These are phyloP conservation scores for Nomada hirtipes DNA, from an alignment of 2,888 invertebrate species.

Conservation along the genomic window DNA sequence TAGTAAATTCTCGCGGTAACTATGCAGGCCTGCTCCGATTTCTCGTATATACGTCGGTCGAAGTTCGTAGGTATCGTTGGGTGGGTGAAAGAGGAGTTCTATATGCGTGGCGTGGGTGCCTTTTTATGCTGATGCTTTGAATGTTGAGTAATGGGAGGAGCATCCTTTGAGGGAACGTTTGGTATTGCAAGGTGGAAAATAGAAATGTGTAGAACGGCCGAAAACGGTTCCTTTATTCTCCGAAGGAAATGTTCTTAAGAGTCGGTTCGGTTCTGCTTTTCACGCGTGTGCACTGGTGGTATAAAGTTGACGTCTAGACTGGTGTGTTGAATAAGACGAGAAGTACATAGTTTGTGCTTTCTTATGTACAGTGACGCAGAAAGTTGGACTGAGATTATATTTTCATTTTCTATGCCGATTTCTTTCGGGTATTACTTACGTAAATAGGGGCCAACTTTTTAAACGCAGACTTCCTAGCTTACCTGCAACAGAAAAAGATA, in stretches of 20 bases:
- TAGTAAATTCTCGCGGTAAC: slow-evolving; percentile 34
- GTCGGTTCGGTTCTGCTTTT: too few species aligned
- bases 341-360: too few species aligned
- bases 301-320: too few species aligned
- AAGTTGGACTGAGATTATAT: not conserved
- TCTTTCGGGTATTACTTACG: slow-evolving; percentile 5
- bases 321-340: too few species aligned
- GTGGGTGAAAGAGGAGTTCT: not conserved
- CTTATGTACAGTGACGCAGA: too few species aligned
- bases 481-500: slow-evolving; percentile 40
- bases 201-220: too few species aligned
- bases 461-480: slow-evolving; percentile 5
- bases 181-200: not conserved
- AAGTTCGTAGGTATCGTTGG: not conserved
- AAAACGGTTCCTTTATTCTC: too few species aligned
- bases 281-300: too few species aligned
- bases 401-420: not conserved
- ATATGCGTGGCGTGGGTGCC: not conserved
- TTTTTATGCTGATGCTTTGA: not conserved
- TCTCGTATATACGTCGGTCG: not conserved
- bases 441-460: not conserved
- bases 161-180: not conserved
- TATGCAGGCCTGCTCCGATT: slow-evolving; percentile 1
- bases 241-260: too few species aligned
- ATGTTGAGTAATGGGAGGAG: not conserved